phyloP scores from a whole-genome alignment of 2,888 invertebrate genomes.

The Gisinianus flammeolus region DNA sequence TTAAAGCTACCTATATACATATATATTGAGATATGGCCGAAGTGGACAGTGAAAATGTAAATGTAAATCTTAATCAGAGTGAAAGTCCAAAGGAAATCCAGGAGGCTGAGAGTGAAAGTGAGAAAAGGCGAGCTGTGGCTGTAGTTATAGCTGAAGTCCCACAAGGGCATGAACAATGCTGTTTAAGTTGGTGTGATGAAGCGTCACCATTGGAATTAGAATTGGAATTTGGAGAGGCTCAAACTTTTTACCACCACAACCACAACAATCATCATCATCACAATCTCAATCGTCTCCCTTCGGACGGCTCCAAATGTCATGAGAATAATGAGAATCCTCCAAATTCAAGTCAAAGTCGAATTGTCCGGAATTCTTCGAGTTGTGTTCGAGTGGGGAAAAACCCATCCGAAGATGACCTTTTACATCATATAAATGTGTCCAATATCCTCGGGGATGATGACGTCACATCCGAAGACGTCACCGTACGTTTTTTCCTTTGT shows the following conservation, averaged over 20 bases:
- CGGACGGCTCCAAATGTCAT: no score
- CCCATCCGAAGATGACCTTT: neutral
- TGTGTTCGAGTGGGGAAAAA: neutral
- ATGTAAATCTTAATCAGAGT: no score
- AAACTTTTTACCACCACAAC: neutral
- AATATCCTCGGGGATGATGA: conserved; percentile 1
- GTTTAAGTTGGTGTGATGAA: conserved; percentile 1
- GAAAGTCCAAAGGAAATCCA: no score
- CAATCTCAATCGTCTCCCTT: no score
- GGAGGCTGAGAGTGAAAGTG: no score
- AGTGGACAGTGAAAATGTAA: no score
- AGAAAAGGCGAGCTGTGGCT: no score
- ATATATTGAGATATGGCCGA: no score
- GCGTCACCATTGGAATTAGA: neutral
- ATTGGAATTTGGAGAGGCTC: neutral
- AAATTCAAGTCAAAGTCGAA: neutral
- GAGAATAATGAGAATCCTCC: neutral
- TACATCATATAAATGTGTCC: neutral
- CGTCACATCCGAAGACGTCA: neutral
- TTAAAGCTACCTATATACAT: no score
- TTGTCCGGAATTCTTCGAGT: neutral
- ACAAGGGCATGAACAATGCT: neutral
- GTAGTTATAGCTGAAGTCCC: no score
- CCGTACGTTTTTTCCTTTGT: no score
- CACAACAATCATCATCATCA: neutral